phyloP scores from a whole-genome alignment of 2,888 invertebrate genomes.

The Idaea dimidiata region DNA sequence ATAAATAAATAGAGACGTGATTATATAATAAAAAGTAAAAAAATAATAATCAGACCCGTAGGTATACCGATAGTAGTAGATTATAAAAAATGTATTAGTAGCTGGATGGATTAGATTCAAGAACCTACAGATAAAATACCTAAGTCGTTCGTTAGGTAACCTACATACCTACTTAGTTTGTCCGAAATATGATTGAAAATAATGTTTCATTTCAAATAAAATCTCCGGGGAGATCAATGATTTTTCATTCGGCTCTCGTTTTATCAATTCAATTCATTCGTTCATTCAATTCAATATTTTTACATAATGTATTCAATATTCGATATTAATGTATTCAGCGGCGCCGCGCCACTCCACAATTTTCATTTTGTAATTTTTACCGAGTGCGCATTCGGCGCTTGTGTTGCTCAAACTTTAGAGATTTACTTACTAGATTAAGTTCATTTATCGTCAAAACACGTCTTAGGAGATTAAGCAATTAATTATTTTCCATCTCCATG shows the following conservation, averaged over 20 bases:
- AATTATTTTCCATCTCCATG: too few species aligned
- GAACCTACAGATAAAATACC: too few species aligned
- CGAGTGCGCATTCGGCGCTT: conserved; percentile 63
- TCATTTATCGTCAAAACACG: too few species aligned
- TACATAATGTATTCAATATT: conserved; percentile 79
- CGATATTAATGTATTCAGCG: conserved; percentile 79
- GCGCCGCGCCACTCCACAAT: conserved; percentile 74
- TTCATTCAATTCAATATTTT: conserved; percentile 73
- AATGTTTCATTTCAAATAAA: conserved; percentile 60
- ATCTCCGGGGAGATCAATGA: conserved; percentile 60
- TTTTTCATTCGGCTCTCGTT: conserved; percentile 59
- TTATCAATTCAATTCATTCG: conserved; percentile 42
- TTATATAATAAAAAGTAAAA: too few species aligned
- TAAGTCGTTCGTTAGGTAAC: neutral
- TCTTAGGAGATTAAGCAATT: too few species aligned
- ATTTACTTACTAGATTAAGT: too few species aligned
- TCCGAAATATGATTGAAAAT: conserved; percentile 1
- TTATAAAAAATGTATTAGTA: too few species aligned
- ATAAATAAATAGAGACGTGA: too few species aligned
- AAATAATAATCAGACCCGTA: too few species aligned
- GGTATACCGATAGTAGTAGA: too few species aligned
- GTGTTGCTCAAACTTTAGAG: conserved; percentile 47
- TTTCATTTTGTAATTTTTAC: conserved; percentile 81
- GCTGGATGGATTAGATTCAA: too few species aligned
- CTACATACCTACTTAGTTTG: neutral